phyloP scores from a whole-genome alignment of 2,888 invertebrate species.

The Coecobrya sp. region DNA sequence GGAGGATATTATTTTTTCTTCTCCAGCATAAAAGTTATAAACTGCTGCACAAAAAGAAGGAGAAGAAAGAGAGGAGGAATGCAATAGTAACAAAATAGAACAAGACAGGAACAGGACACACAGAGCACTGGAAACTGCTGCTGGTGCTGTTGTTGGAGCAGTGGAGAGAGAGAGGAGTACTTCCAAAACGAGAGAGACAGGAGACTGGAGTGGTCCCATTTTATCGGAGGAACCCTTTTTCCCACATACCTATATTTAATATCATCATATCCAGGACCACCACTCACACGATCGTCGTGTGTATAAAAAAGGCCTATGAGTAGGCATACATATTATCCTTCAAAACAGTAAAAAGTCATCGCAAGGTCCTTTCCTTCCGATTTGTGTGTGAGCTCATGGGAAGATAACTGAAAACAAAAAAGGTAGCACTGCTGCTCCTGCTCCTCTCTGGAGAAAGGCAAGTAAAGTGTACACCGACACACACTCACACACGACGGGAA shows the following conservation, averaged over 20 bases:
- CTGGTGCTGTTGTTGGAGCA: neutral
- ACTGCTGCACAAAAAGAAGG: neutral
- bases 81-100: neutral
- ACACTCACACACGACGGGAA: neutral
- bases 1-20: slow-evolving; percentile 23
- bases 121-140: slow-evolving; percentile 14
- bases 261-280: neutral
- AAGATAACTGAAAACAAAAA: slow-evolving; percentile 1
- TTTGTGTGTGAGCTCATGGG: slow-evolving; percentile 19
- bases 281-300: too few species aligned
- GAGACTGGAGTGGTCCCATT: slow-evolving; percentile 28
- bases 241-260: neutral
- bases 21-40: neutral
- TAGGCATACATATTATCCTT: slow-evolving; percentile 14
- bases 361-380: slow-evolving; percentile 63
- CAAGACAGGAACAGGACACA: slow-evolving; percentile 36
- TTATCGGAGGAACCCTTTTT: slow-evolving; percentile 16
- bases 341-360: slow-evolving; percentile 61
- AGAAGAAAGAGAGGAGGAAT: neutral
- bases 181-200: neutral
- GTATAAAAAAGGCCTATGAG: neutral
- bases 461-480: neutral
- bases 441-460: neutral
- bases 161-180: slow-evolving; percentile 8
- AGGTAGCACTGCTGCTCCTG: neutral